A percentile compares a stretch with the other conserved stretches of the same genome.
These are phyloP conservation scores for Polydrusus cervinus DNA, from an alignment of 2,888 invertebrate species.

Conservation along the genomic window DNA sequence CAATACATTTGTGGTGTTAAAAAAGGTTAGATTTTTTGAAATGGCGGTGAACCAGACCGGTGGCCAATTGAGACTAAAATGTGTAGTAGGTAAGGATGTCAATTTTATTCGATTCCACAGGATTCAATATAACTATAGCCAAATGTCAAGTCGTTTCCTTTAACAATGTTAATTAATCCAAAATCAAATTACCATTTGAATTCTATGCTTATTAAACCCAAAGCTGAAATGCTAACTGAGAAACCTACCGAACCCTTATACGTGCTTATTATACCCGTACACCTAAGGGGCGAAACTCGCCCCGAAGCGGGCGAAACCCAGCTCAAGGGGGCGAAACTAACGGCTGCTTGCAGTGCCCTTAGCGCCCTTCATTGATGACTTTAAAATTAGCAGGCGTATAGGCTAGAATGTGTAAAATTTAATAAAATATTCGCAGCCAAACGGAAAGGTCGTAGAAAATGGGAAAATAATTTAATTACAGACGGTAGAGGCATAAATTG, in stretches of 20 bases:
- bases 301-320: slow-evolving; percentile 17
- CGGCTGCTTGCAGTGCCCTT: slow-evolving; percentile 31
- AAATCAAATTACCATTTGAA: slow-evolving; percentile 62
- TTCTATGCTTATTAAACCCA: slow-evolving; percentile 71
- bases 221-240: slow-evolving; percentile 45
- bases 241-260: slow-evolving; percentile 43
- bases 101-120: background rate
- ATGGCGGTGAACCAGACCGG: too few species aligned
- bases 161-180: slow-evolving; percentile 17
- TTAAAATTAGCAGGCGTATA: slow-evolving; percentile 44
- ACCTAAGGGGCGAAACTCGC: slow-evolving; percentile 41
- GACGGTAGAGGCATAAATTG: slow-evolving; percentile 30
- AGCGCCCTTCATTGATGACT: slow-evolving; percentile 43
- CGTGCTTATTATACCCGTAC: slow-evolving; percentile 44
- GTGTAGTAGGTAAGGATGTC: too few species aligned
- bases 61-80: too few species aligned
- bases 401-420: slow-evolving; percentile 44
- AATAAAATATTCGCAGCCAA: slow-evolving; percentile 35
- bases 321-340: slow-evolving; percentile 26
- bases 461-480: slow-evolving; percentile 41
- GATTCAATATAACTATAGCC: background rate
- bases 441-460: slow-evolving; percentile 36
- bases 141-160: slow-evolving; percentile 15
- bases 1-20: too few species aligned
- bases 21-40: too few species aligned